Evolutionary conservation across 1,140 invertebrate species (phyloP), one percentile per base, ranked within the genome.

Genomic region (Sesamia nonagrioides): DNA sequence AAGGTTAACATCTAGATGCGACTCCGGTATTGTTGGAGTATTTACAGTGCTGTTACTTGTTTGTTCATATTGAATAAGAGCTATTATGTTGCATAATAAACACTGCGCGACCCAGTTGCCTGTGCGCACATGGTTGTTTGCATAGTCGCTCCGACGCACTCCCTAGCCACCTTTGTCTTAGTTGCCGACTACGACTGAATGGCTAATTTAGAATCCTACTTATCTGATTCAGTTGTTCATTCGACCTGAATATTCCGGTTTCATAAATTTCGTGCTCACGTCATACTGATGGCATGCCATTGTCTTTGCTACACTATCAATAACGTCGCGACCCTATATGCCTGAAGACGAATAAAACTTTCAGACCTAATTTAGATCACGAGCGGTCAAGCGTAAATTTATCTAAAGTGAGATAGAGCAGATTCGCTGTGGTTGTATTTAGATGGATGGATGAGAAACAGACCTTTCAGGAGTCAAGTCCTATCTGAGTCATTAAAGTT

Each of bases 221-320:
- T 90, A 93, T 94, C 91, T 90, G 90, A 92, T 92, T 88, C 89
- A 89, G 86, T 88, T 93, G 89, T 89, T 90, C 86, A 89, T 81
- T 84, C 86, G 89, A 92, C 89, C 88, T 91, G 83, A 89, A 90
- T 92, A 88, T 92, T 89, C 83, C 63, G 82, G 87, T 86, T 85
- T 87, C 84, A 91, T 90, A 87, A 88, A 89, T 84, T 89, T 87
- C 83, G 81, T 79, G 75, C 79, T 77, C 60, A 83, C 84, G 83
- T 89, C 85, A 85, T 81, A 81, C 63, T 66, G 45, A 86, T 86
- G 87, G 85, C 77, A 89, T 86, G 77, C 84, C 63, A 88, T 89
- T 91, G 87, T 88, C 66, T 82, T 81, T 21, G 58, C 63, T 72
- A 50, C 17, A 52, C 52, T 80, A 81, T 83, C 76, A 83, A 80